These are phyloP conservation scores for Okapia johnstoni DNA, from an alignment of 2,113 vertebrate species.

Conservation along the genomic window DNA sequence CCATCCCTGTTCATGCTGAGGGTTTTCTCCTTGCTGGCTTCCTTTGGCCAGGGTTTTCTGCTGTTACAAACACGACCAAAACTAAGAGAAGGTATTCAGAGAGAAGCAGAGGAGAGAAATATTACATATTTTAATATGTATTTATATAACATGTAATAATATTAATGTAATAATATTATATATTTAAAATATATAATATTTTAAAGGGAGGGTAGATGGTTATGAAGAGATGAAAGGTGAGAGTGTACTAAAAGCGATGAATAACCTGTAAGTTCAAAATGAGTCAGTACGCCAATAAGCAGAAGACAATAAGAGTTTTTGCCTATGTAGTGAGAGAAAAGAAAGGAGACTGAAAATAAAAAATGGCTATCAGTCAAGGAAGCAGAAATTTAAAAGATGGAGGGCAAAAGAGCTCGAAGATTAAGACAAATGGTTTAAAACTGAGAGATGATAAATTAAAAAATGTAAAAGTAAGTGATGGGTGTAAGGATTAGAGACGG, in stretches of 20 bases:
- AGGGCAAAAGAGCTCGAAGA: not conserved
- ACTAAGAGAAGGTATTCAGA: not conserved
- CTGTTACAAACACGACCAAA: not conserved
- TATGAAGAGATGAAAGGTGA: not conserved
- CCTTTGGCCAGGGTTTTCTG: not conserved
- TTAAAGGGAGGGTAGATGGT: not conserved
- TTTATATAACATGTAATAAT: not conserved
- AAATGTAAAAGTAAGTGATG: not conserved
- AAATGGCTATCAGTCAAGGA: not conserved
- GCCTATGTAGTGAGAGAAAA: not conserved
- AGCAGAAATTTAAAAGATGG: not conserved
- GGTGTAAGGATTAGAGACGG: not conserved
- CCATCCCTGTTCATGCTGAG: rapidly evolving
- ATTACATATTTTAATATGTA: not conserved
- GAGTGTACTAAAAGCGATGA: not conserved
- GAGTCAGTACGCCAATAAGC: not conserved
- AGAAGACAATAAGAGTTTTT: not conserved
- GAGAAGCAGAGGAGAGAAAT: not conserved
- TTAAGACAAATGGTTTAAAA: not conserved
- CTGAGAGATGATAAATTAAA: not conserved
- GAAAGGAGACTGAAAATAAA: not conserved
- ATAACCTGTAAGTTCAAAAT: not conserved
- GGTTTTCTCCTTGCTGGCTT: not conserved
- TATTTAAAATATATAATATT: not conserved
- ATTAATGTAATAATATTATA: not conserved